Conservation (phyloP, 1,140 invertebrate species). For the Drosophila bocki region DNA sequence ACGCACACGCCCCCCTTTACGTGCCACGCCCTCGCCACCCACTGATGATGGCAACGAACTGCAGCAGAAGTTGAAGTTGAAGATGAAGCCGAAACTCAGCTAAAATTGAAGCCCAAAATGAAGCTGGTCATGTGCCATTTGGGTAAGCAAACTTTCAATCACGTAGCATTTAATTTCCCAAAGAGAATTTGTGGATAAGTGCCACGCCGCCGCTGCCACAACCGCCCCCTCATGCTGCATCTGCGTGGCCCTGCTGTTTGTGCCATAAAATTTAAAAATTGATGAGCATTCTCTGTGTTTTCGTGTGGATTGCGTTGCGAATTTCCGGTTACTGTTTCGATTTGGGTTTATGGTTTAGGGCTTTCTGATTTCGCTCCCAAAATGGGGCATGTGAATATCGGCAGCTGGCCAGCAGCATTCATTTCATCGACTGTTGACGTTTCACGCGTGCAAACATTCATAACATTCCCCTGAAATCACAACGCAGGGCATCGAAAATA, state of each 20-base stretch:
- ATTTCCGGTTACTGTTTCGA: constrained; percentile 28
- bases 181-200: constrained; percentile 62
- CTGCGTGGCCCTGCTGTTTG: constrained; percentile 38
- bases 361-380: constrained; percentile 29
- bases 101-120: constrained; percentile 39
- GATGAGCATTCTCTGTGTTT: constrained; percentile 54
- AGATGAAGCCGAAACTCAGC: constrained; percentile 25
- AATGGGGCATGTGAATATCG: constrained; percentile 31
- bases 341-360: constrained; percentile 49
- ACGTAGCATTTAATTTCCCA: constrained; percentile 70
- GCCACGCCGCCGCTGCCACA: constrained; percentile 12
- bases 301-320: constrained; percentile 40
- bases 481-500: constrained; percentile 23
- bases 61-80: constrained; percentile 35
- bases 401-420: constrained; percentile 41
- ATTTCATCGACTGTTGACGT: constrained; percentile 38
- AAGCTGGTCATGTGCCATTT: constrained; percentile 58
- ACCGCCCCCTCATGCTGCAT: constrained; percentile 19
- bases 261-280: constrained; percentile 73
- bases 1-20: constrained; percentile 21
- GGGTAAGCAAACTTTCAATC: constrained; percentile 60
- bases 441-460: constrained; percentile 37
- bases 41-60: constrained; percentile 45
- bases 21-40: constrained; percentile 29
- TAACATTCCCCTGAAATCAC: constrained; percentile 27